Percentiles rank a stretch among this genome's conserved stretches.
These are phyloP conservation scores for Artemia sinica DNA, from an alignment of 2,888 invertebrate genomes.

Conservation along the genomic window DNA sequence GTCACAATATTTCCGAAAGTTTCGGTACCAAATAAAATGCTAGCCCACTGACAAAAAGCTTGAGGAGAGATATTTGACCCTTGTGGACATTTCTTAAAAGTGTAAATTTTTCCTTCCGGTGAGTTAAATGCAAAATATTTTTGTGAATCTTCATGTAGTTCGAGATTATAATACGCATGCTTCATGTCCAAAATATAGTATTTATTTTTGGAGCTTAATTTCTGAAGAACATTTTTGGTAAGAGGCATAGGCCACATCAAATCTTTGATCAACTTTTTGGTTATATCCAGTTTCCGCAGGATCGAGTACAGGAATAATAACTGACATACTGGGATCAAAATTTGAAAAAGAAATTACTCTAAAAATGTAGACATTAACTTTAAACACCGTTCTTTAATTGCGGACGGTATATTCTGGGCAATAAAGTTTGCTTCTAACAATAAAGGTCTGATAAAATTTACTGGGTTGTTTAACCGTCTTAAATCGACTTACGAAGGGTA, in stretches of 20 bases:
- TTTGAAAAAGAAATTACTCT: neutral
- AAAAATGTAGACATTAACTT: neutral
- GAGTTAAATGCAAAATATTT: too few relatives aligned
- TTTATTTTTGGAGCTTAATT: neutral
- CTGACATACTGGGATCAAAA: neutral
- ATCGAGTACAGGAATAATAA: neutral
- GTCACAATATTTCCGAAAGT: neutral
- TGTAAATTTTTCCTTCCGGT: too few relatives aligned
- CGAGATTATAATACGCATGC: too few relatives aligned
- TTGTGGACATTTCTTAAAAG: too few relatives aligned
- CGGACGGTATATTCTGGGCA: too few relatives aligned
- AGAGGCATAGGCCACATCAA: neutral
- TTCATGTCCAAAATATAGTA: too few relatives aligned
- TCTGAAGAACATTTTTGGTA: neutral
- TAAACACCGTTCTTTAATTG: neutral
- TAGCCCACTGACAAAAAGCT: neutral
- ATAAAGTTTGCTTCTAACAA: too few relatives aligned
- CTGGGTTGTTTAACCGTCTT: too few relatives aligned
- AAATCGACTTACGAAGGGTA: too few relatives aligned
- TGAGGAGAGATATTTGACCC: neutral
- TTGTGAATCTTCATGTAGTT: too few relatives aligned
- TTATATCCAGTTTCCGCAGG: neutral
- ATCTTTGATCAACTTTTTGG: neutral
- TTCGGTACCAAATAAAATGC: neutral
- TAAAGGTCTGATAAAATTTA: too few relatives aligned